Evolutionary conservation across 2,888 invertebrate species (phyloP).

Genomic region (Seira sanloemensis): DNA sequence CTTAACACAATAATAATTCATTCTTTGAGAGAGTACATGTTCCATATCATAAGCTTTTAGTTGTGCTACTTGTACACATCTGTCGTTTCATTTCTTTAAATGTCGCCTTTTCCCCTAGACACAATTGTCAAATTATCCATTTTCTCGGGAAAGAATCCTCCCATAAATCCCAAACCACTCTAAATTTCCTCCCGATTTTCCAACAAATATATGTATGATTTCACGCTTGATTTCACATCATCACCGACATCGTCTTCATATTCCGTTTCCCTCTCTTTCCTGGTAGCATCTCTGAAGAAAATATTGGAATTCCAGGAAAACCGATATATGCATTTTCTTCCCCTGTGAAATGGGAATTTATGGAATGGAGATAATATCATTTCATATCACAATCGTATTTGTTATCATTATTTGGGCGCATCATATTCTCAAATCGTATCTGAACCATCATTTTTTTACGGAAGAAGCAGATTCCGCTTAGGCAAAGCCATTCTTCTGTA

Average conservation of each 20-base stretch:
- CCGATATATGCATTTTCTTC: neutral
- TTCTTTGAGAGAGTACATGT: slow-evolving; percentile 6
- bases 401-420: slow-evolving; percentile 9
- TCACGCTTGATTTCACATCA: slow-evolving; percentile 19
- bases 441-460: neutral
- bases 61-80: neutral
- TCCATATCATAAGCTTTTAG: neutral
- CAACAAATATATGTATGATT: slow-evolving; percentile 13
- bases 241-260: neutral
- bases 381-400: slow-evolving; percentile 15
- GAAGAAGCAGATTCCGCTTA: neutral
- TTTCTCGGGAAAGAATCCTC: neutral
- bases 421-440: neutral
- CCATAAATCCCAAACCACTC: neutral
- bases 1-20: neutral
- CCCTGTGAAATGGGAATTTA: neutral
- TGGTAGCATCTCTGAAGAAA: neutral
- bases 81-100: slow-evolving; percentile 6
- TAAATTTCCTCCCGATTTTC: neutral
- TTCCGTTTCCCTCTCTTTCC: neutral
- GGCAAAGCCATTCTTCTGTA: no score
- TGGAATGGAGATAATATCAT: neutral
- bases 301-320: slow-evolving; percentile 3
- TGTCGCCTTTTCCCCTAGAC: neutral
- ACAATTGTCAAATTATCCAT: slow-evolving; percentile 15